phyloP scores from a whole-genome alignment of 2,888 invertebrate genomes.

The Brachycybe producta region DNA sequence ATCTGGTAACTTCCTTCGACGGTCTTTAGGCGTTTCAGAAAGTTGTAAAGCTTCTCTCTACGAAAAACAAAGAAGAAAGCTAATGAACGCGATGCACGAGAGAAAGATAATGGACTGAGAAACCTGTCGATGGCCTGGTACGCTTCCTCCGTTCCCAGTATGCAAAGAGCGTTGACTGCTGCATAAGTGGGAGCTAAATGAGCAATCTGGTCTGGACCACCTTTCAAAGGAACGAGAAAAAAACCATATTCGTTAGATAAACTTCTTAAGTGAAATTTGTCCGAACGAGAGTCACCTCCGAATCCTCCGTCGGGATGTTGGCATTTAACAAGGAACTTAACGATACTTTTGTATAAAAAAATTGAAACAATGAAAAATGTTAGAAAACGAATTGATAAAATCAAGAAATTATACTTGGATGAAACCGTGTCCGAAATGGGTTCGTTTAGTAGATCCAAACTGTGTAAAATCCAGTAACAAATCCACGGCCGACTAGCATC shows the following conservation, averaged over 20 bases:
- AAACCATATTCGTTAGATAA: not conserved
- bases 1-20: slow-evolving; percentile 82
- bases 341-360: slow-evolving; percentile 10
- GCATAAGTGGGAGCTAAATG: slow-evolving; percentile 97
- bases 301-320: slow-evolving; percentile 74
- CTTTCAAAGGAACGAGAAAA: slow-evolving; percentile 41
- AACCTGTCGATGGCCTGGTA: slow-evolving; percentile 73
- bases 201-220: slow-evolving; percentile 82
- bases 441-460: slow-evolving; percentile 61
- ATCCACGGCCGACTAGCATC: slow-evolving; percentile 96
- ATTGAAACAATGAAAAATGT: not conserved
- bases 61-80: slow-evolving; percentile 8
- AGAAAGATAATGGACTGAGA: no score
- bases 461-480: slow-evolving; percentile 92
- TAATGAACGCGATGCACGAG: no score
- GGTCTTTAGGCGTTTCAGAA: slow-evolving; percentile 61
- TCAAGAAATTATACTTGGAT: slow-evolving; percentile 27
- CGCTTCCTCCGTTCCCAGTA: slow-evolving; percentile 75
- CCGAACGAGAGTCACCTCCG: slow-evolving; percentile 28
- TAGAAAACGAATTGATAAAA: not conserved
- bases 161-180: slow-evolving; percentile 82
- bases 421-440: slow-evolving; percentile 41
- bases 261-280: not conserved
- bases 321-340: slow-evolving; percentile 40
- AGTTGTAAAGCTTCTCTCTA: slow-evolving; percentile 55